phyloP scores from a whole-genome alignment of 2,888 invertebrate genomes.

The Drosophila birchii region DNA sequence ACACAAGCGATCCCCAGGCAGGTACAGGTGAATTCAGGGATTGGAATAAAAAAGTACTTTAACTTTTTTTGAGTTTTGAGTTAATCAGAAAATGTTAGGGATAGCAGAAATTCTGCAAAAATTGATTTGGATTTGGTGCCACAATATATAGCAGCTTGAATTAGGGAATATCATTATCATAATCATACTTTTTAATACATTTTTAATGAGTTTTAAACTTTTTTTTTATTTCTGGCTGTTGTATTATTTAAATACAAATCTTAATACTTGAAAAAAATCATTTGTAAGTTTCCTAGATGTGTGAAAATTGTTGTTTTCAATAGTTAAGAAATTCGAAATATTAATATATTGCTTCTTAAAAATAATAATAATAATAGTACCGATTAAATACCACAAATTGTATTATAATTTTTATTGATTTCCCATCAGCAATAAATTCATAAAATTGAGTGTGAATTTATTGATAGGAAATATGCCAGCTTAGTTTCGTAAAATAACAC shows the following conservation, averaged over 20 bases:
- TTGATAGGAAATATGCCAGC: not conserved
- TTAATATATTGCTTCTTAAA: not conserved
- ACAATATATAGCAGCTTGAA: not conserved
- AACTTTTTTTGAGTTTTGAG: not conserved
- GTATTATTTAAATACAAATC: too few species aligned
- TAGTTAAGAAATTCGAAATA: not conserved
- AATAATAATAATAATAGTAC: not conserved
- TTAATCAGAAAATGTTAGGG: not conserved
- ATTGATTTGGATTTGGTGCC: not conserved
- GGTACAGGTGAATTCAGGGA: slow-evolving; percentile 28
- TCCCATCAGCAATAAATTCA: not conserved
- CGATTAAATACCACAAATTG: not conserved
- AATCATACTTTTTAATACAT: not conserved
- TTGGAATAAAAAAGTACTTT: not conserved
- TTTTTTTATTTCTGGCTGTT: not conserved
- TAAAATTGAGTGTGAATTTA: slow-evolving; percentile 6
- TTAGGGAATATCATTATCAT: not conserved
- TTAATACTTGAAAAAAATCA: not conserved
- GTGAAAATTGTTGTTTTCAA: not conserved
- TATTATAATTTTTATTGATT: not conserved
- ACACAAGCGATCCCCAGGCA: too few species aligned
- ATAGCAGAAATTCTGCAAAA: too few species aligned
- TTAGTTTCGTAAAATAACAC: not conserved
- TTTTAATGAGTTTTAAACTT: not conserved
- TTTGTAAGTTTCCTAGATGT: not conserved